Percentiles rank a stretch among this genome's conserved stretches.
These are phyloP conservation scores for Prionailurus bengalensis DNA, from an alignment of 2,113 vertebrate genomes.

Conservation along the genomic window DNA sequence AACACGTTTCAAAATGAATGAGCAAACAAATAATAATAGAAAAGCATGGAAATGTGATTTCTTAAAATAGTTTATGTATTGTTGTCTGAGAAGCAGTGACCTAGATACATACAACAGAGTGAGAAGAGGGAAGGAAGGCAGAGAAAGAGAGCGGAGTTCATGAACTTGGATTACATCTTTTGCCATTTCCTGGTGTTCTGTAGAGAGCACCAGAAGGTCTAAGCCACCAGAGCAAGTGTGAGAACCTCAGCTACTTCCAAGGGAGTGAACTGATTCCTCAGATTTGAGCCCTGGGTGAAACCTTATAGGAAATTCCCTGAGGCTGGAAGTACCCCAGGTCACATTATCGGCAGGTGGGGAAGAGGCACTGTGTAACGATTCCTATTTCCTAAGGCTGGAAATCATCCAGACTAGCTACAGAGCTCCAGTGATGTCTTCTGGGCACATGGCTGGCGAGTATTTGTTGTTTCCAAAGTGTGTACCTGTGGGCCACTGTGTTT, in stretches of 20 bases:
- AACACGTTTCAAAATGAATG: background rate
- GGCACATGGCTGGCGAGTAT: background rate
- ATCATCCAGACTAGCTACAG: background rate
- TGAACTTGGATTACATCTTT: background rate
- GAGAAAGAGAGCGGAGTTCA: background rate
- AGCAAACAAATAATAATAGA: background rate
- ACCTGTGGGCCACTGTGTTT: background rate
- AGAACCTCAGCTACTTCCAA: background rate
- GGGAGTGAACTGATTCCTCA: background rate
- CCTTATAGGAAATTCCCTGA: background rate
- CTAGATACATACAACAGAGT: background rate
- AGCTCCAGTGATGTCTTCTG: background rate
- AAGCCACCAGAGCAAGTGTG: background rate
- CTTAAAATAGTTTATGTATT: background rate
- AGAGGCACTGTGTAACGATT: background rate
- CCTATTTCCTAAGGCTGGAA: background rate
- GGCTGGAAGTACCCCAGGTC: background rate
- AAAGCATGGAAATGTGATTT: background rate
- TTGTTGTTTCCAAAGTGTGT: background rate
- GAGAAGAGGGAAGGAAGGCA: background rate
- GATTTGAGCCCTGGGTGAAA: background rate
- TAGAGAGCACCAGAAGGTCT: background rate
- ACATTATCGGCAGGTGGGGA: background rate
- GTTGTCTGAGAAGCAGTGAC: slow-evolving; percentile 13
- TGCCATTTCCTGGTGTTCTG: background rate